Conservation (phyloP, 2,113 vertebrate genomes). For the Arothron firmamentum region DNA sequence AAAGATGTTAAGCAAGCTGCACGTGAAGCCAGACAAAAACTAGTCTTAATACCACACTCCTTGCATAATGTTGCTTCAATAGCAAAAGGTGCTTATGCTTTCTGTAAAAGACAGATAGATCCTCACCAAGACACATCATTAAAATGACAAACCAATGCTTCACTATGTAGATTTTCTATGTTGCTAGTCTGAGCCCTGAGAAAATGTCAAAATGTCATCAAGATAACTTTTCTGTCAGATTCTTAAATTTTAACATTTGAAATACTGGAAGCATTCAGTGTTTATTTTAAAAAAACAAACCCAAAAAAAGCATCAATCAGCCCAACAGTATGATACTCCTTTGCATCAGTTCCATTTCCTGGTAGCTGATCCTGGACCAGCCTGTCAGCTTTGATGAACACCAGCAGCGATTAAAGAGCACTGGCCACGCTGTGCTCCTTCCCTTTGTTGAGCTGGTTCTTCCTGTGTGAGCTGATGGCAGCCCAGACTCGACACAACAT, state of each 20-base stretch:
- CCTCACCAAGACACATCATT: background rate
- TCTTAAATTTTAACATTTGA: background rate
- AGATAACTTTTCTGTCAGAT: background rate
- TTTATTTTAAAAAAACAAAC: background rate
- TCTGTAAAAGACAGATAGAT: slow-evolving; percentile 6
- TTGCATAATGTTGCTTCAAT: slow-evolving; percentile 4
- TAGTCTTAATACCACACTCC: background rate
- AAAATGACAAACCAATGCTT: background rate
- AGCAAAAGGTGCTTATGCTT: slow-evolving; percentile 26
- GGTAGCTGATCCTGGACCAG: slow-evolving; percentile 40
- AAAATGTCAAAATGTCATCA: slow-evolving; percentile 3
- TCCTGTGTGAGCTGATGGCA: slow-evolving; percentile 72
- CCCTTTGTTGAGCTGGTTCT: slow-evolving; percentile 37
- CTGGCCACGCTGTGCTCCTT: slow-evolving; percentile 60
- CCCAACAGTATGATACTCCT: slow-evolving; percentile 10
- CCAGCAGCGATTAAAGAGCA: slow-evolving; percentile 47
- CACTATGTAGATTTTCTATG: no score
- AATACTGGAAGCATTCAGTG: background rate
- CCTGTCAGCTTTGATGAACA: slow-evolving; percentile 40
- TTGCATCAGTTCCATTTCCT: slow-evolving; percentile 14
- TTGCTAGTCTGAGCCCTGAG: slow-evolving; percentile 25
- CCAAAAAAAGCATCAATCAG: slow-evolving; percentile 4
- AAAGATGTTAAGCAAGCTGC: background rate
- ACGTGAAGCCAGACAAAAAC: background rate
- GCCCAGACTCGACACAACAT: slow-evolving; percentile 82